Percentiles rank a stretch among this genome's conserved stretches.
These are phyloP conservation scores for Megamerina dolium DNA, from an alignment of 2,888 invertebrate genomes.

Conservation along the genomic window DNA sequence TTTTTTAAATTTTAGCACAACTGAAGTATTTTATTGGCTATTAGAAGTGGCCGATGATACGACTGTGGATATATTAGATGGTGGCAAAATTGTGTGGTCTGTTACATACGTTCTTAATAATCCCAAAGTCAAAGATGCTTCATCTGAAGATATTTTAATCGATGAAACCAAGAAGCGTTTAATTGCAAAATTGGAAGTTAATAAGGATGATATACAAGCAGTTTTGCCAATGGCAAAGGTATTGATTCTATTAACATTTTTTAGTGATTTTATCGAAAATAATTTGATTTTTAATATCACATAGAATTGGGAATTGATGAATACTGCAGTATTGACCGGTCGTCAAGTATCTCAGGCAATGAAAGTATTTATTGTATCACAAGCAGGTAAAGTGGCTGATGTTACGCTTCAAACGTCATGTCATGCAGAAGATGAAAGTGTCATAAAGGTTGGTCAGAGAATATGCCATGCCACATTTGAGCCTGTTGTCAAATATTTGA, in stretches of 20 bases:
- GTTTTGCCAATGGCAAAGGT: slow-evolving; percentile 92
- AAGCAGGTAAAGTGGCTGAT: slow-evolving; percentile 89
- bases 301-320: slow-evolving; percentile 91
- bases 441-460: slow-evolving; percentile 70
- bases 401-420: slow-evolving; percentile 92
- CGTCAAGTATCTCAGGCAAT: slow-evolving; percentile 90
- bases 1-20: slow-evolving; percentile 50
- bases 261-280: background rate
- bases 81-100: slow-evolving; percentile 83
- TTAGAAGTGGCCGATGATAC: slow-evolving; percentile 79
- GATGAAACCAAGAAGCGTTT: slow-evolving; percentile 58
- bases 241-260: slow-evolving; percentile 5
- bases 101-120: slow-evolving; percentile 66
- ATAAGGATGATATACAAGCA: slow-evolving; percentile 90
- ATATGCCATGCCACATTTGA: background rate
- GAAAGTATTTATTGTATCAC: slow-evolving; percentile 92
- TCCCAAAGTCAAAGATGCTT: slow-evolving; percentile 45
- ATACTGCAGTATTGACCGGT: slow-evolving; percentile 91
- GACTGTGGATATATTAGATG: slow-evolving; percentile 71
- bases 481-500: background rate
- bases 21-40: slow-evolving; percentile 87
- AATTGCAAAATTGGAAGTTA: slow-evolving; percentile 78
- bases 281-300: slow-evolving; percentile 33
- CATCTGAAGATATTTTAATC: slow-evolving; percentile 34
- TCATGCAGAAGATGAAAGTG: slow-evolving; percentile 91